Conservation (phyloP, 2,888 invertebrate species). For the Eupithecia vulgata region DNA sequence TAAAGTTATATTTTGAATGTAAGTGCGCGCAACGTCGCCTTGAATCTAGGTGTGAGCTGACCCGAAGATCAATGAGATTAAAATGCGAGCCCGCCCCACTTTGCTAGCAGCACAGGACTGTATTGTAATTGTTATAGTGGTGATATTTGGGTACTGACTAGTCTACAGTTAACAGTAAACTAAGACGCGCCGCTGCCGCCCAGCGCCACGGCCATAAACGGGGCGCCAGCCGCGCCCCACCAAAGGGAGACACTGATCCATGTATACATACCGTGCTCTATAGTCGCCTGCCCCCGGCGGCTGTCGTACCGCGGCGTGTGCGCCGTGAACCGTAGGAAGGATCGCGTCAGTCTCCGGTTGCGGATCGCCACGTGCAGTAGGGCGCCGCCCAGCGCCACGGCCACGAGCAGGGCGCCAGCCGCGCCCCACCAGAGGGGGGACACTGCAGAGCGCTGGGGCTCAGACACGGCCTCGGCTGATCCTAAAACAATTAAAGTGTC, state of each 20-base stretch:
- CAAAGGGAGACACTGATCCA: slow-evolving; percentile 48
- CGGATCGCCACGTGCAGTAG: slow-evolving; percentile 86
- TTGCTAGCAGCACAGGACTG: no score
- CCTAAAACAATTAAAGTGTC: slow-evolving; percentile 20
- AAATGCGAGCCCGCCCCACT: no score
- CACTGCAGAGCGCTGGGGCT: slow-evolving; percentile 36
- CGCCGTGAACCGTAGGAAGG: slow-evolving; percentile 88
- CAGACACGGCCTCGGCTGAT: slow-evolving; percentile 31
- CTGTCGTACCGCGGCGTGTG: slow-evolving; percentile 88
- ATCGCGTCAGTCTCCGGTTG: slow-evolving; percentile 89
- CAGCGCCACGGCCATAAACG: slow-evolving; percentile 66
- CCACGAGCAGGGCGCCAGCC: slow-evolving; percentile 60
- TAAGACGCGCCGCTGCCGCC: slow-evolving; percentile 82
- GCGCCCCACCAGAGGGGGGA: slow-evolving; percentile 66
- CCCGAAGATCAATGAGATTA: no score
- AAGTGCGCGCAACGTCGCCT: not conserved
- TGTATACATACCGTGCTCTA: slow-evolving; percentile 86
- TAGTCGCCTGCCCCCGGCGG: slow-evolving; percentile 93
- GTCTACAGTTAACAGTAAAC: no score
- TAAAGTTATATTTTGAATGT: no score
- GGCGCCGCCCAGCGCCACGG: slow-evolving; percentile 81
- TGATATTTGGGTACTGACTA: no score
- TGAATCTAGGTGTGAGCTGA: slow-evolving; percentile 6
- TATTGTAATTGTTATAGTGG: no score
- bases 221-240: slow-evolving; percentile 71